phyloP scores from a whole-genome alignment of 2,888 invertebrate species.

The Phyllotreta cruciferae region DNA sequence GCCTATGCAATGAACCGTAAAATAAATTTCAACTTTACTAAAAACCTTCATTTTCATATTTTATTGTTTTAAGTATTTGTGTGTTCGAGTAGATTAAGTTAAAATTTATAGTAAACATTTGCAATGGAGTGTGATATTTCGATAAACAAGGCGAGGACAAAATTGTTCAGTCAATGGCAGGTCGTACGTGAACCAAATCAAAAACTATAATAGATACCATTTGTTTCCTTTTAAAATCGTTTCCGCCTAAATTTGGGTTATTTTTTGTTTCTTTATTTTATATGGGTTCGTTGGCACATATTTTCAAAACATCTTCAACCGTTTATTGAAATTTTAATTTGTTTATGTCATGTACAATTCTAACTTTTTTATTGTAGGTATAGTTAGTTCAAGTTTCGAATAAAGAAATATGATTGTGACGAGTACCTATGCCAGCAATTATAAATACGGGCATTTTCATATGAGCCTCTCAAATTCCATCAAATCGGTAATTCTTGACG shows the following conservation, averaged over 20 bases:
- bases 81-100: conserved; percentile 28
- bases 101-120: conserved; percentile 39
- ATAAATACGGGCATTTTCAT: too few species aligned
- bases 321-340: too few species aligned
- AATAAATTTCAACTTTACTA: background rate
- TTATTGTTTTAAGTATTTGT: conserved; percentile 17
- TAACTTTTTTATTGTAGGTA: too few species aligned
- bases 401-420: too few species aligned
- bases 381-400: too few species aligned
- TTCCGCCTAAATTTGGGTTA: conserved; percentile 3
- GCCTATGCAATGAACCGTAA: conserved; percentile 10
- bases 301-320: too few species aligned
- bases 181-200: conserved; percentile 16
- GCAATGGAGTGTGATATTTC: conserved; percentile 30
- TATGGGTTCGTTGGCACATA: too few species aligned
- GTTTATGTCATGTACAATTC: too few species aligned
- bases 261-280: background rate
- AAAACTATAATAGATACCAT: conserved; percentile 1
- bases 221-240: background rate
- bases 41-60: conserved; percentile 20
- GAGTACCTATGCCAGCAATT: too few species aligned
- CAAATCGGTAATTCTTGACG: too few species aligned
- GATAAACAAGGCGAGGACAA: conserved; percentile 30
- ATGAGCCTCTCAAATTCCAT: too few species aligned
- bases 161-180: conserved; percentile 26